A percentile compares a stretch with the other conserved stretches of the same genome.
phyloP scores from a whole-genome alignment of 2,113 vertebrate genomes.

The Gyps fulvus region DNA sequence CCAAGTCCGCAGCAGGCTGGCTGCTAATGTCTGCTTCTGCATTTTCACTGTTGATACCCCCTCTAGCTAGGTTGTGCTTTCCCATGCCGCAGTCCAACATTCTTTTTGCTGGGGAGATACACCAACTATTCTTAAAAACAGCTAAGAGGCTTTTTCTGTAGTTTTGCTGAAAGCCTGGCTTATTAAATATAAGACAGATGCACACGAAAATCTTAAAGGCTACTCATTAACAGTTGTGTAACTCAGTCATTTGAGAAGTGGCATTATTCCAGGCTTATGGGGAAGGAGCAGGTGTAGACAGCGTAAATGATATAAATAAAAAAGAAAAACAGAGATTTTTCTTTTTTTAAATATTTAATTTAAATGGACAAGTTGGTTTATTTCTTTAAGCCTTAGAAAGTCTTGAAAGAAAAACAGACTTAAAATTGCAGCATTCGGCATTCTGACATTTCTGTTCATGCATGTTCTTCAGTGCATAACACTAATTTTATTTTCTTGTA shows the following conservation, averaged over 20 bases:
- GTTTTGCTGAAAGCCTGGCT: background rate
- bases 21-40: background rate
- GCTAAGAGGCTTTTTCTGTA: background rate
- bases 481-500: constrained; percentile 18
- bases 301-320: background rate
- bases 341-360: background rate
- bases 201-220: background rate
- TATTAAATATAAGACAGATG: background rate
- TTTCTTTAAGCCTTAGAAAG: background rate
- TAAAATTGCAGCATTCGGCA: background rate
- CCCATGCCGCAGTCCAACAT: background rate
- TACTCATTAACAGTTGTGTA: background rate
- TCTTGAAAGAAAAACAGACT: background rate
- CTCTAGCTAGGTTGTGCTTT: background rate
- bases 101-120: background rate
- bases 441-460: background rate
- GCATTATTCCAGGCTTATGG: background rate
- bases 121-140: background rate
- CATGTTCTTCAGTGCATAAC: background rate
- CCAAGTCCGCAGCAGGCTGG: background rate
- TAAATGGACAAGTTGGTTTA: background rate
- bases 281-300: background rate
- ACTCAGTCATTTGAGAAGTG: background rate
- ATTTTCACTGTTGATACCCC: background rate
- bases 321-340: background rate